phyloP scores from a whole-genome alignment of 2,797 vertebrate species.

The Macroramphosus scolopax region DNA sequence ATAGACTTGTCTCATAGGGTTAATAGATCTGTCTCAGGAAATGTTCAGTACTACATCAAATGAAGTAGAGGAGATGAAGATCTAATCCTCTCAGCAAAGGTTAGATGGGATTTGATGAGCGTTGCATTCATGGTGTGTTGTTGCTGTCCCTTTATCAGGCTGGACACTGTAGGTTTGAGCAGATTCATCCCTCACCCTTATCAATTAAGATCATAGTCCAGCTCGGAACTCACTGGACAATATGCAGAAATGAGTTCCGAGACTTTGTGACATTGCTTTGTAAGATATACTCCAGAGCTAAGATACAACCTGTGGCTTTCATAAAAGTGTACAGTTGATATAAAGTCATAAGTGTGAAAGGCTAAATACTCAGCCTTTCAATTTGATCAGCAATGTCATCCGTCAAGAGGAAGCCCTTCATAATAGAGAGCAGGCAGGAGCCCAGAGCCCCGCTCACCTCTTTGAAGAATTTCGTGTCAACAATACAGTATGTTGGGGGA shows the following conservation, averaged over 20 bases:
- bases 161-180: constrained; percentile 7
- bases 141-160: constrained; percentile 2
- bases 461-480: constrained; percentile 35
- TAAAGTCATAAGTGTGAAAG: constrained; percentile 9
- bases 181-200: background rate
- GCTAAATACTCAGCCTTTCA: constrained; percentile 17
- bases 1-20: background rate
- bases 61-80: constrained; percentile 3
- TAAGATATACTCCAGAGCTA: constrained; percentile 11
- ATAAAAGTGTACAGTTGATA: constrained; percentile 14
- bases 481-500: constrained; percentile 22
- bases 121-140: constrained; percentile 1
- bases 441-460: constrained; percentile 10
- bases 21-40: background rate
- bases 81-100: constrained; percentile 6
- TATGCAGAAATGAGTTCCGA: too few relatives aligned
- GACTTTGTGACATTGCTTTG: constrained; percentile 16
- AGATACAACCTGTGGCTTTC: constrained; percentile 15
- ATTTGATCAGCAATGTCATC: constrained; percentile 28
- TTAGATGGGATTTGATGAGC: constrained; percentile 5
- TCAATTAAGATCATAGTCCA: background rate
- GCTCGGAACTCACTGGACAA: constrained; percentile 16
- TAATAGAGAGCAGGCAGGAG: constrained; percentile 8
- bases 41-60: background rate
- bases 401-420: constrained; percentile 5